Percentiles rank a stretch among this genome's conserved stretches.
These are phyloP conservation scores for Manis javanica DNA, from an alignment of 2,797 vertebrate genomes.

Conservation along the genomic window DNA sequence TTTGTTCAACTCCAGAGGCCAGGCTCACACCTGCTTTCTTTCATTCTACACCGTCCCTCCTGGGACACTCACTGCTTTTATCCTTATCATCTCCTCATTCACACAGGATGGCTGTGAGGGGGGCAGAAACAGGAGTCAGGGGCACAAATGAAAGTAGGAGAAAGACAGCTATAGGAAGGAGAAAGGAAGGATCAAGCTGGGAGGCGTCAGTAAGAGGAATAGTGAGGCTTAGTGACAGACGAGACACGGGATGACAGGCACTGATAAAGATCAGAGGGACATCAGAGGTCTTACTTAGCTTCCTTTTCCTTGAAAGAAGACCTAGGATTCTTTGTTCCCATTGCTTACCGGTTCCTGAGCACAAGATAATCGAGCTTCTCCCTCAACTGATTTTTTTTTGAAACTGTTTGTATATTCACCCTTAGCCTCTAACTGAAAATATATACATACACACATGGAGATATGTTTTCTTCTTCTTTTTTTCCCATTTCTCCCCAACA, in stretches of 20 bases:
- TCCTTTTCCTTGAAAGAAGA: background rate
- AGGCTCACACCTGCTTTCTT: background rate
- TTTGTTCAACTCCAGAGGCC: background rate
- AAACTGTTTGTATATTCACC: background rate
- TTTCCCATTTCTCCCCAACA: background rate
- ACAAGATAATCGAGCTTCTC: background rate
- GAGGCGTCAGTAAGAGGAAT: background rate
- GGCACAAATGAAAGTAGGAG: background rate
- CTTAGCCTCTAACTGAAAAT: background rate
- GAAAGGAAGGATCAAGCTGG: background rate
- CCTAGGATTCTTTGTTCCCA: background rate
- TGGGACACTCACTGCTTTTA: background rate
- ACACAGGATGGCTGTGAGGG: background rate
- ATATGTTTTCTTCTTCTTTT: background rate
- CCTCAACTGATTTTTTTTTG: background rate
- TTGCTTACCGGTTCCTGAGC: background rate
- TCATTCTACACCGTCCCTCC: background rate
- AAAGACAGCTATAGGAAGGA: background rate
- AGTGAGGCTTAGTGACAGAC: background rate
- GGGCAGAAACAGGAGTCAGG: background rate
- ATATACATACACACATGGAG: background rate
- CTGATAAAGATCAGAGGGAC: background rate
- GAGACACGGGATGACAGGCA: background rate
- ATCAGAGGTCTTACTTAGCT: background rate
- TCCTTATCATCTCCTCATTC: background rate